A percentile compares a stretch with the other conserved stretches of the same genome.
These are phyloP conservation scores for Ennomos quercinarius DNA, from an alignment of 2,888 invertebrate species.

Conservation along the genomic window DNA sequence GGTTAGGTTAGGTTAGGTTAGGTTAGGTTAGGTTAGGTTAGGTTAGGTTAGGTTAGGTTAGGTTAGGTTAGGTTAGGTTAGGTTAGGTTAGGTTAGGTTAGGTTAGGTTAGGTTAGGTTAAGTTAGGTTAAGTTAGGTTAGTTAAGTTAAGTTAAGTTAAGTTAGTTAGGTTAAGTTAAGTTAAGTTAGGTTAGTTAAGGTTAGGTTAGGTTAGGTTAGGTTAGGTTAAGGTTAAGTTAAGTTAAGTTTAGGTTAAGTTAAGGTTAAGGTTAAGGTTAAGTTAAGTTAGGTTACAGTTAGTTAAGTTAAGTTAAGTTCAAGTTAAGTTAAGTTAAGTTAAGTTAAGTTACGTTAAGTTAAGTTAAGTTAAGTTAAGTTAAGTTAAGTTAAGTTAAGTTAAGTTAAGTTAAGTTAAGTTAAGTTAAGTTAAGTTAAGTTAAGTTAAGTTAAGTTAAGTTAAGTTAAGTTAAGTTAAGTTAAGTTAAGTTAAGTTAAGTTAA, in stretches of 20 bases:
- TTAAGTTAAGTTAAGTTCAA: constrained; percentile 15
- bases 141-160: constrained; percentile 16
- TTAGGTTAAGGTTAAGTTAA: constrained; percentile 10
- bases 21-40: constrained; percentile 19
- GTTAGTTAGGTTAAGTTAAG: constrained; percentile 18
- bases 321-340: constrained; percentile 15
- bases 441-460: constrained; percentile 17
- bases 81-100: constrained; percentile 19
- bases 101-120: constrained; percentile 20
- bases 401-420: constrained; percentile 15
- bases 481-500: constrained; percentile 15
- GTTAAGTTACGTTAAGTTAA: constrained; percentile 16
- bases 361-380: constrained; percentile 15
- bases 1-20: constrained; percentile 19
- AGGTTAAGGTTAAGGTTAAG: constrained; percentile 16
- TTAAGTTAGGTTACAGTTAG: constrained; percentile 19
- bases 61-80: constrained; percentile 19
- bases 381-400: constrained; percentile 15
- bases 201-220: constrained; percentile 22
- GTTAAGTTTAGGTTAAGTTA: constrained; percentile 26
- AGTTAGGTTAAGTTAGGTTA: constrained; percentile 29
- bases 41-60: constrained; percentile 19
- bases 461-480: constrained; percentile 24
- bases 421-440: constrained; percentile 14
- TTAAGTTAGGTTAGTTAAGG: constrained; percentile 17